Evolutionary conservation across 2,113 vertebrate species (phyloP), one percentile per base, ranked within the genome.

Genomic region (Crotalus viridis): DNA sequence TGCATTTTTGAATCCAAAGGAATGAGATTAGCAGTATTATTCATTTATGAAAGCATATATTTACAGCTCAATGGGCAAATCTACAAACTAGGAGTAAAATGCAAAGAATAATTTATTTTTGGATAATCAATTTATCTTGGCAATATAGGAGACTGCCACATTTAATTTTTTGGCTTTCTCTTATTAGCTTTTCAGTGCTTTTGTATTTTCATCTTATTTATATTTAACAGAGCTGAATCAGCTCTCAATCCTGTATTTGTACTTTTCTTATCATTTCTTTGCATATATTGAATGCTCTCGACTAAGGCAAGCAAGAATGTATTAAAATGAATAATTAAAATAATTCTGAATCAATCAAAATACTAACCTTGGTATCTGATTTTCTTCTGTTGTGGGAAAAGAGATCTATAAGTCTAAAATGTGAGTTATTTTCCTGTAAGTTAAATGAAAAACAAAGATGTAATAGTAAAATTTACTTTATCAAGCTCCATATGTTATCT

Each of bases 121-220:
- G 22, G 28, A 39, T 57, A 94, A 94, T 74, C 46, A 54, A 21
- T n/a, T 9, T 88, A 24, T 88, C 88, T 57, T 54, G 7, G 12
- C 22, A 56, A 2, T 89, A 22, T 9, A 28, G 9, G 92, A 2
- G 51, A 4, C 90, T n/a, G 17, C 8, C 0, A 87, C 22, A 9
- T 3, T 69, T 46, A 87, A 10, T 91, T 93, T 92, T 24, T 19
- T 93, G 48, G 39, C 51, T 93, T 91, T 92, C 8, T 56, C 56
- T 59, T 88, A n/a, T 91, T 93, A 39, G 59, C 1, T 89, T 94
- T 94, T 19, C 95, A 64, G 56, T 94, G 0, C 61, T 94, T 81
- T 89, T 54, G 19, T 94, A 93, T 57, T 86, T 39, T 51, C 19
- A 39, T 17, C 21, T 85, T 61, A 69, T 92, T 0, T 0, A 7